Conservation (phyloP, 2,113 vertebrate species). For the Leucopsar rothschildi region DNA sequence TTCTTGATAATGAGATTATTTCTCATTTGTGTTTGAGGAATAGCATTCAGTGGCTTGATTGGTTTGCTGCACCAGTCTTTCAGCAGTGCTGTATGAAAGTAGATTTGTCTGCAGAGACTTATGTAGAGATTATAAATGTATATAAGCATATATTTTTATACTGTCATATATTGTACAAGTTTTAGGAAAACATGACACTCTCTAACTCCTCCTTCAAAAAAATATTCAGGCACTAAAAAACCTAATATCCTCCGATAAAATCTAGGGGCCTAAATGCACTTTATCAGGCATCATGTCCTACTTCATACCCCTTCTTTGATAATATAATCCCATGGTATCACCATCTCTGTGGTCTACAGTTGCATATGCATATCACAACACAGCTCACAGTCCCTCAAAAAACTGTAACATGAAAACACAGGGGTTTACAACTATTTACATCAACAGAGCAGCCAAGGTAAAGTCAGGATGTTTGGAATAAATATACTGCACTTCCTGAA, state of each 20-base stretch:
- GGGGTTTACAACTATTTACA: background rate
- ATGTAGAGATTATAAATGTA: background rate
- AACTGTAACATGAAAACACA: background rate
- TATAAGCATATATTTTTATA: background rate
- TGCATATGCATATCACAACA: background rate
- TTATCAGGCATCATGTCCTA: background rate
- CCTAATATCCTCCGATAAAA: background rate
- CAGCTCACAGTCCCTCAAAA: background rate
- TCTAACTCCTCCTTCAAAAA: background rate
- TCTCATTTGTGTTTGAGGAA: background rate
- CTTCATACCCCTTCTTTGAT: background rate
- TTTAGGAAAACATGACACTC: background rate
- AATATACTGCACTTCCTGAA: background rate
- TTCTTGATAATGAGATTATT: background rate
- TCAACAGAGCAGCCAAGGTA: background rate
- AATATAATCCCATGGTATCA: background rate
- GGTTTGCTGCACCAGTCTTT: background rate
- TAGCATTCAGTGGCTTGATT: background rate
- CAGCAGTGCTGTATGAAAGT: background rate
- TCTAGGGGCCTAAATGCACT: background rate
- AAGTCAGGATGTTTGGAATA: background rate
- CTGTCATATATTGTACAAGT: background rate
- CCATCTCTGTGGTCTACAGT: background rate
- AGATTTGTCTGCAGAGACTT: background rate
- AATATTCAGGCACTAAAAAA: background rate